Percentiles rank a stretch among this genome's conserved stretches.
phyloP scores from a whole-genome alignment of 2,888 invertebrate genomes.

The Eudiplozoon nipponicum region DNA sequence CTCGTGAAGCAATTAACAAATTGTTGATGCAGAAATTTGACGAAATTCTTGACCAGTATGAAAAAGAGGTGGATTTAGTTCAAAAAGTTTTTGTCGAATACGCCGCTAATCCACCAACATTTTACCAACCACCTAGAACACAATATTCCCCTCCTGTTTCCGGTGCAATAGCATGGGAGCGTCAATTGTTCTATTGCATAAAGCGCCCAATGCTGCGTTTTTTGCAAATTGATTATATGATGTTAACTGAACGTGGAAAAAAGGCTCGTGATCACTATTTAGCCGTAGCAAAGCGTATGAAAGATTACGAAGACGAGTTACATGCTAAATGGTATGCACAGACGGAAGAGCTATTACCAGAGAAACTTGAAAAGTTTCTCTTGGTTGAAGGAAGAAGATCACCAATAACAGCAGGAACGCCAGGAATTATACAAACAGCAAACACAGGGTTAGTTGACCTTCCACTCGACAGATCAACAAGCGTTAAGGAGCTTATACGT shows the following conservation, averaged over 20 bases:
- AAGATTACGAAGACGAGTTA: slow-evolving; percentile 40
- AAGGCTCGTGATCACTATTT: slow-evolving; percentile 37
- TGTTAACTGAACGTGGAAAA: slow-evolving; percentile 38
- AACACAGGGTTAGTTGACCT: no score
- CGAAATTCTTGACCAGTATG: slow-evolving; percentile 48
- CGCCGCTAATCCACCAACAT: no score
- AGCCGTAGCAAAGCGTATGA: slow-evolving; percentile 41
- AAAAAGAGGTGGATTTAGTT: slow-evolving; percentile 39
- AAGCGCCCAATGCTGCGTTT: slow-evolving; percentile 48
- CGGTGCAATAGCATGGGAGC: slow-evolving; percentile 53
- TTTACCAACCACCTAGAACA: no score
- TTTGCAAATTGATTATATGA: slow-evolving; percentile 41
- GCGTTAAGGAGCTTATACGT: no score
- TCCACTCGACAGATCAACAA: no score
- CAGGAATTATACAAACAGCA: no score
- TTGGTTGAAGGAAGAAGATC: no score
- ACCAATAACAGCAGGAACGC: no score
- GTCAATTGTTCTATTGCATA: slow-evolving; percentile 43
- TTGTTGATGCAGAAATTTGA: slow-evolving; percentile 49
- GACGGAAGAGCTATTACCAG: slow-evolving; percentile 36
- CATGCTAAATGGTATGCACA: slow-evolving; percentile 40
- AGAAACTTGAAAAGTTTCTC: no score
- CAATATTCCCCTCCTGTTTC: slow-evolving; percentile 46
- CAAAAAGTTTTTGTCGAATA: no score
- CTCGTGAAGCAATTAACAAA: slow-evolving; percentile 39